phyloP scores from a whole-genome alignment of 2,797 vertebrate genomes.

The Simalia tracyae region DNA sequence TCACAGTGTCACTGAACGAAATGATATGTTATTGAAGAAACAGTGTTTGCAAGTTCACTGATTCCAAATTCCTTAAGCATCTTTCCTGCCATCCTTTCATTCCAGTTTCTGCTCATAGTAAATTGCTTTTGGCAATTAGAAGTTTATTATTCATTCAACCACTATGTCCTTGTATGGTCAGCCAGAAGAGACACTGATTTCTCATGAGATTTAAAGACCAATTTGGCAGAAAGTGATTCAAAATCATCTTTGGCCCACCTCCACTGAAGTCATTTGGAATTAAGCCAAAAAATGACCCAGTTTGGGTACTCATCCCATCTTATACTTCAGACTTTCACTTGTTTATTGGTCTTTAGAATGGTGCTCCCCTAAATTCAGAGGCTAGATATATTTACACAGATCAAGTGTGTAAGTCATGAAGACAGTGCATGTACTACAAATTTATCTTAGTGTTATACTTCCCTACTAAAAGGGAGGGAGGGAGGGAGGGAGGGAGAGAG shows the following conservation, averaged over 20 bases:
- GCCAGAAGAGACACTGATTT: background rate
- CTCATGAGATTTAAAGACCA: constrained; percentile 30
- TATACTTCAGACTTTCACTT: background rate
- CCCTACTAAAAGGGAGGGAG: background rate
- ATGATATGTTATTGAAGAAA: background rate
- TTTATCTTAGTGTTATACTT: background rate
- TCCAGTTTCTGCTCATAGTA: background rate
- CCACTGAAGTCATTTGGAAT: background rate
- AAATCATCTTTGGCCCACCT: constrained; percentile 3
- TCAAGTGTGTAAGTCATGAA: background rate
- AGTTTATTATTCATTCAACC: background rate
- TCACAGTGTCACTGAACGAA: background rate
- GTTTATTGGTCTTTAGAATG: background rate
- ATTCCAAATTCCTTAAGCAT: constrained; percentile 13
- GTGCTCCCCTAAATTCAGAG: background rate
- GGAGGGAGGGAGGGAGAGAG: background rate
- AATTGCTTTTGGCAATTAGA: background rate
- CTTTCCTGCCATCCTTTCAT: background rate
- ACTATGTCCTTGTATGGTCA: constrained; percentile 15
- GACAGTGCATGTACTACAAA: background rate
- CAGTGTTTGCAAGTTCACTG: constrained; percentile 9
- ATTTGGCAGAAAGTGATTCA: background rate
- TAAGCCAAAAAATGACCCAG: background rate
- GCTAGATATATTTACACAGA: background rate
- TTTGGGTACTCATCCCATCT: background rate